These are phyloP conservation scores for Amazona finschi DNA, from an alignment of 2,797 vertebrate species.

Conservation along the genomic window DNA sequence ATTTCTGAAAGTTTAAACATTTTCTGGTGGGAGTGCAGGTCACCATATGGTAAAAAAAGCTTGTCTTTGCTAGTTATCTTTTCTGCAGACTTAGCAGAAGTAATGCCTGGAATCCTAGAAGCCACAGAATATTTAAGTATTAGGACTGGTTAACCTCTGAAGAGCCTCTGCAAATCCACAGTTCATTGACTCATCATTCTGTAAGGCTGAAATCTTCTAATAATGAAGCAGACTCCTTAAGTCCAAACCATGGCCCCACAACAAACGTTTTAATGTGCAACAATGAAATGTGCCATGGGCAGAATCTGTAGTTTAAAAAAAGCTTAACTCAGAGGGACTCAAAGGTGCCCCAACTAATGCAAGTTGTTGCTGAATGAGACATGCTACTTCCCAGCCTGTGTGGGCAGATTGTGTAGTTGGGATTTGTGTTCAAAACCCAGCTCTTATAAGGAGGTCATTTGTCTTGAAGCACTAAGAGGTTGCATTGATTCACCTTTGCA, in stretches of 20 bases:
- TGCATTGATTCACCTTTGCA: neutral
- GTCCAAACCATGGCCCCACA: neutral
- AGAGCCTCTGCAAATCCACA: neutral
- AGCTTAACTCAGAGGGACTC: neutral
- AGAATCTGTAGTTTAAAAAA: neutral
- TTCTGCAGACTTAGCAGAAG: neutral
- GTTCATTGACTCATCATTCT: neutral
- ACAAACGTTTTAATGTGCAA: neutral
- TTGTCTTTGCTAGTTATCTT: neutral
- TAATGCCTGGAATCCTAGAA: neutral
- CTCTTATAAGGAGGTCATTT: neutral
- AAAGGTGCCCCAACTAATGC: neutral
- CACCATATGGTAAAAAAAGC: neutral
- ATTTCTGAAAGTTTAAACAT: conserved; percentile 24
- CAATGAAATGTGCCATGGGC: neutral
- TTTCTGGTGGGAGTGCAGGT: neutral
- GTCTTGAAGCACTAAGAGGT: neutral
- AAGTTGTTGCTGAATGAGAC: neutral
- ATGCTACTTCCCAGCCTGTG: neutral
- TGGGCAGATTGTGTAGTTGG: neutral
- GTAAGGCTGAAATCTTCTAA: neutral
- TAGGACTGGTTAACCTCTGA: neutral
- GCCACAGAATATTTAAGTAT: neutral
- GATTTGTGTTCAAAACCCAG: neutral
- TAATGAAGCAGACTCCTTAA: neutral